Evolutionary conservation across 2,888 invertebrate species (phyloP), one percentile per base, ranked within the genome.

Genomic region (Automeris io): DNA sequence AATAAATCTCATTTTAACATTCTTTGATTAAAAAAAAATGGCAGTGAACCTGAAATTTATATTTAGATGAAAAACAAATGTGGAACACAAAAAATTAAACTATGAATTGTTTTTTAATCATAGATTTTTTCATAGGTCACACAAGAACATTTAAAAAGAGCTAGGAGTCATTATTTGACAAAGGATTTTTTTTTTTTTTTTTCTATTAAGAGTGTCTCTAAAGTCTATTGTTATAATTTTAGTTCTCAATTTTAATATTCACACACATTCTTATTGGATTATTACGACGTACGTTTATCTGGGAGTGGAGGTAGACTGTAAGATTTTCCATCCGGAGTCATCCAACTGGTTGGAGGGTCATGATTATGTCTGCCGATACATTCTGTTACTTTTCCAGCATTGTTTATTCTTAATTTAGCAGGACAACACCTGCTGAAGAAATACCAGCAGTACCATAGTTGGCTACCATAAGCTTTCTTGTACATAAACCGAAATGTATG

Each of bases 401-500:
- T 83, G 46, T 86, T 81, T 37, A 86, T 85, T 46, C 85, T 51
- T 9, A 86, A 54, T 46, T 86, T 86, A 0, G 86, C 86, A 6
- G 86, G 86, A 51, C 86, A 86, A 47, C 86, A 85, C 40, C 85
- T 57, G 34, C 82, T 86, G 62, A 86, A 86, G 77, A 86, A 86
- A 45, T 79, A 85, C 86, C 86, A 86, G 47, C 86, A 86, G 41
- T 86, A 86, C 86, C 86, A 86, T 2, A 86, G 58, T 40, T 86
- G 86, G 52, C 86, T 86, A n/a, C 86, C 86, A 54, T 82, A 86
- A 5, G 85, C 86, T 44, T 85, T 83, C 51, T 86, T 86, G 48
- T 86, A 86, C 86, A 86, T 86, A 42, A 86, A 86, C 46, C 86
- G 71, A 64, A 86, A 86, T 51, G 86, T 86, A 48, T 86, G 86